phyloP scores from a whole-genome alignment of 2,888 invertebrate genomes.

The Scaptomyza caliginosa region DNA sequence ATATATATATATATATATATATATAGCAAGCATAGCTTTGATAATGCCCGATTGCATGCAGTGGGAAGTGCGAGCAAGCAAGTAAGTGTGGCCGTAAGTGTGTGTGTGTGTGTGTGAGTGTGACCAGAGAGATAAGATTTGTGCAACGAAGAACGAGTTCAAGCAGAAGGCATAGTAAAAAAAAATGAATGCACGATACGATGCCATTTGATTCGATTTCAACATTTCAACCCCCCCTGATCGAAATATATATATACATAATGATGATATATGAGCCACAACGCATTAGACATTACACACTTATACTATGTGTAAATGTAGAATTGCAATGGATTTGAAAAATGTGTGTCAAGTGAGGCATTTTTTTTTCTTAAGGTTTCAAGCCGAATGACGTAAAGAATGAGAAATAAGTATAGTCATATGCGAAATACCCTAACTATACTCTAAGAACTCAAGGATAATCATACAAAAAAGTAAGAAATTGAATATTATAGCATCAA shows the following conservation, averaged over 20 bases:
- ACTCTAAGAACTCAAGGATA: background rate
- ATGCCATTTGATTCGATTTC: slow-evolving; percentile 32
- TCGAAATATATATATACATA: background rate
- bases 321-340: slow-evolving; percentile 10
- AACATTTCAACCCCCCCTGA: slow-evolving; percentile 4
- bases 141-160: slow-evolving; percentile 71
- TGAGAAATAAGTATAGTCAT: no score
- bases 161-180: slow-evolving; percentile 58
- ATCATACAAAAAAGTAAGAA: no score
- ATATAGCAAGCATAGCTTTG: slow-evolving; percentile 41
- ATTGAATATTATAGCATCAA: no score
- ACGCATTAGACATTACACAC: slow-evolving; percentile 10
- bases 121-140: slow-evolving; percentile 68
- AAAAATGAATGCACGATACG: slow-evolving; percentile 29
- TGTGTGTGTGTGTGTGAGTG: slow-evolving; percentile 9
- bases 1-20: background rate
- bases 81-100: slow-evolving; percentile 16
- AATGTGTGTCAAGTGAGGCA: slow-evolving; percentile 35
- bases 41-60: slow-evolving; percentile 66
- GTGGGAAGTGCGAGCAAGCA: slow-evolving; percentile 29
- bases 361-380: background rate
- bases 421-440: background rate
- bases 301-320: background rate
- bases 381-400: background rate
- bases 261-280: slow-evolving; percentile 22